phyloP scores from a whole-genome alignment of 2,113 vertebrate species.

The Psephotus haematonotus region DNA sequence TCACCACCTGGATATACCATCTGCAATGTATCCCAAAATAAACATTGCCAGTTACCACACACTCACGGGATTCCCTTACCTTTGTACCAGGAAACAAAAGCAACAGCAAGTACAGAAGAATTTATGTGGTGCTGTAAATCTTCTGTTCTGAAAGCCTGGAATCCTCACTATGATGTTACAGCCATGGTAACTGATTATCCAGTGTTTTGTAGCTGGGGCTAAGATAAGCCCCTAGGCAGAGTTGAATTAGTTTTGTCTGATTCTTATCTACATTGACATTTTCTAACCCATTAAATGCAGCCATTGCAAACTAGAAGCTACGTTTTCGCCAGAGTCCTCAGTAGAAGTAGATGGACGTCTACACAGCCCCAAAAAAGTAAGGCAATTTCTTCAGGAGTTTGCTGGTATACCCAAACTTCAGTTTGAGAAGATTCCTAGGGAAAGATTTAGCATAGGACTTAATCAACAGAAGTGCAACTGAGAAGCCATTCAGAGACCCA shows the following conservation, averaged over 20 bases:
- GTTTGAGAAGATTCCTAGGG: background rate
- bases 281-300: background rate
- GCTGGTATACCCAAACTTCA: background rate
- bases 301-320: background rate
- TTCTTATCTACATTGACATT: background rate
- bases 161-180: background rate
- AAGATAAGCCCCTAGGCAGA: background rate
- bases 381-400: background rate
- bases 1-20: background rate
- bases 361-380: background rate
- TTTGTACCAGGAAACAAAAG: slow-evolving; percentile 2
- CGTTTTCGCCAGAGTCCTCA: background rate
- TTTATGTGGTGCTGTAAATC: background rate
- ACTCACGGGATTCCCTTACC: background rate
- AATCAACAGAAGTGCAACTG: background rate
- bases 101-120: background rate
- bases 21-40: background rate
- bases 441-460: background rate
- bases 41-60: background rate
- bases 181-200: background rate
- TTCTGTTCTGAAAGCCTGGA: background rate
- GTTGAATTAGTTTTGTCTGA: background rate
- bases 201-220: background rate
- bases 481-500: background rate
- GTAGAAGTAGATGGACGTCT: background rate